Conservation (phyloP, 2,113 vertebrate genomes). For the Daubentonia madagascariensis region DNA sequence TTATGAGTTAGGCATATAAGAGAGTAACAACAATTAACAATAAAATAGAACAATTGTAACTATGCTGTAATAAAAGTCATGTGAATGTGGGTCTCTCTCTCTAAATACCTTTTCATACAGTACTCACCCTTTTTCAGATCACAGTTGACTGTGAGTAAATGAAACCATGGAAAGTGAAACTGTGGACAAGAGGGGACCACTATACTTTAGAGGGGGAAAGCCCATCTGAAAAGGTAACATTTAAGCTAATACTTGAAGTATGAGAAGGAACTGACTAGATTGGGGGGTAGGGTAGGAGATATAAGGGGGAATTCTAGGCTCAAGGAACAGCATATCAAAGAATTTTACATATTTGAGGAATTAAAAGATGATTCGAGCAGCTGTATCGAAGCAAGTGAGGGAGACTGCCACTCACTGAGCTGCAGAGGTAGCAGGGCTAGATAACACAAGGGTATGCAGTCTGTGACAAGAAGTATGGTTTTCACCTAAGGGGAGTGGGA, state of each 20-base stretch:
- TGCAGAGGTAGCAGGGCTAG: neutral
- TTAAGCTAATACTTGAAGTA: too few species aligned
- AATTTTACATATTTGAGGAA: neutral
- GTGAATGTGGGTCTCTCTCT: neutral
- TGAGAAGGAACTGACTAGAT: neutral
- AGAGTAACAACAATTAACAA: neutral
- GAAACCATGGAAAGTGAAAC: neutral
- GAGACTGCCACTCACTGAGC: neutral
- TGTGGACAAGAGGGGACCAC: neutral
- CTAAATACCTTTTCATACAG: neutral
- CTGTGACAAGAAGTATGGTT: neutral
- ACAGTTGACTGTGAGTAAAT: neutral
- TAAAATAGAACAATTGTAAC: neutral
- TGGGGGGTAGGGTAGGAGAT: neutral
- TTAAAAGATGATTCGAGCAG: neutral
- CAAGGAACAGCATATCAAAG: neutral
- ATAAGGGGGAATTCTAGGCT: neutral
- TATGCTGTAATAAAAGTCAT: neutral
- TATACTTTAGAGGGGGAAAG: neutral
- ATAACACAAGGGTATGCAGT: fast-evolving
- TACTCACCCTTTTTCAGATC: neutral
- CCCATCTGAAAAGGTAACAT: neutral
- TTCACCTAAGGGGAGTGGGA: neutral
- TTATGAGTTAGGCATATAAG: neutral
- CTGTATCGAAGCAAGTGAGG: neutral